These are phyloP conservation scores for Unio delphinus DNA, from an alignment of 2,888 invertebrate species.

Conservation along the genomic window DNA sequence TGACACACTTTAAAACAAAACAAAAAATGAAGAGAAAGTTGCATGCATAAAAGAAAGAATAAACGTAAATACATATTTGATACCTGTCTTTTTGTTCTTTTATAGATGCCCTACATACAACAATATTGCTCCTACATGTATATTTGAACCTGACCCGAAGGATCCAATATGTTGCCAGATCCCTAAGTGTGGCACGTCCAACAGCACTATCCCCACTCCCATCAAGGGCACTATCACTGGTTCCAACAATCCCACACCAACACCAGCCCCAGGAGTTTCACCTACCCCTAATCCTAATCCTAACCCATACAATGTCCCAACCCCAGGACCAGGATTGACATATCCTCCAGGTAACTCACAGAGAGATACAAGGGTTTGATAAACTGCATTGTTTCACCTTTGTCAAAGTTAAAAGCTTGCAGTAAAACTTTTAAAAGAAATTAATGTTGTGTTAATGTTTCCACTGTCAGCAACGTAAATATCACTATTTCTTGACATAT, in stretches of 20 bases:
- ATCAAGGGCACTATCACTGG: slow-evolving; percentile 37
- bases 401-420: too few species aligned
- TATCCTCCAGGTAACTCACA: slow-evolving; percentile 9
- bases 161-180: slow-evolving; percentile 56
- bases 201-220: slow-evolving; percentile 26
- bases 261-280: slow-evolving; percentile 18
- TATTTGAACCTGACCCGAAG: slow-evolving; percentile 51
- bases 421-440: too few species aligned
- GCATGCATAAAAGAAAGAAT: not conserved
- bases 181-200: slow-evolving; percentile 41
- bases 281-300: slow-evolving; percentile 19
- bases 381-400: too few species aligned
- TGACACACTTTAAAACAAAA: too few species aligned
- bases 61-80: not conserved
- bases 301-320: slow-evolving; percentile 12
- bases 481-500: too few species aligned
- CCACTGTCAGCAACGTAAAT: too few species aligned
- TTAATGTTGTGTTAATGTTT: too few species aligned
- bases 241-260: slow-evolving; percentile 23
- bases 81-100: too few species aligned
- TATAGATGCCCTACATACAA: slow-evolving; percentile 46
- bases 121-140: slow-evolving; percentile 40
- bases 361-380: too few species aligned
- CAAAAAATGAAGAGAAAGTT: too few species aligned
- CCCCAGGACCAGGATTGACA: slow-evolving; percentile 17